phyloP scores from a whole-genome alignment of 2,888 invertebrate genomes.

The Azorinus chamasolen region DNA sequence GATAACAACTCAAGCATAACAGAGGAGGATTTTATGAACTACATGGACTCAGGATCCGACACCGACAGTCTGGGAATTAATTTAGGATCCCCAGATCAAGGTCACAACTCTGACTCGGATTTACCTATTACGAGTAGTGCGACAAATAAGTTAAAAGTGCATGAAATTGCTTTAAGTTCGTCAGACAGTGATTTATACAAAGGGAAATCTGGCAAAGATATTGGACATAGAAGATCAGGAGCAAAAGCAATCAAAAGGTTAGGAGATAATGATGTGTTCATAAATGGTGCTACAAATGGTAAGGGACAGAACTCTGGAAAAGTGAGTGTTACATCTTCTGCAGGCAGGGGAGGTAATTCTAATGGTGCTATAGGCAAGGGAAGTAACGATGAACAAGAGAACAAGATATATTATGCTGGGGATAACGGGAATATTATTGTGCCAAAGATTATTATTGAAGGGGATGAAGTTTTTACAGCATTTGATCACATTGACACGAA shows the following conservation, averaged over 20 bases:
- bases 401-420: slow-evolving; percentile 44
- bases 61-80: slow-evolving; percentile 46
- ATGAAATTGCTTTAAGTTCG: too few relatives aligned
- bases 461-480: slow-evolving; percentile 44
- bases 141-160: too few relatives aligned
- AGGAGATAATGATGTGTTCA: too few relatives aligned
- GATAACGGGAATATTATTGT: slow-evolving; percentile 58
- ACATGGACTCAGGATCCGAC: slow-evolving; percentile 66
- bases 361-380: too few relatives aligned
- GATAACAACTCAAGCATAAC: slow-evolving; percentile 51
- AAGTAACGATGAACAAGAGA: neutral
- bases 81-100: neutral
- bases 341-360: too few relatives aligned
- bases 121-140: neutral
- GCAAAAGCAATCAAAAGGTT: too few relatives aligned
- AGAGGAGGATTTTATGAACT: slow-evolving; percentile 52
- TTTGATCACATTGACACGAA: slow-evolving; percentile 48
- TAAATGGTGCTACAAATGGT: too few relatives aligned
- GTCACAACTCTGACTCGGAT: slow-evolving; percentile 35
- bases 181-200: too few relatives aligned
- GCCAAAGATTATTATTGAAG: slow-evolving; percentile 58
- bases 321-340: too few relatives aligned
- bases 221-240: too few relatives aligned
- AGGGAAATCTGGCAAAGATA: too few relatives aligned
- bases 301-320: too few relatives aligned